phyloP scores from a whole-genome alignment of 2,888 invertebrate species.

The Papilio protenor region DNA sequence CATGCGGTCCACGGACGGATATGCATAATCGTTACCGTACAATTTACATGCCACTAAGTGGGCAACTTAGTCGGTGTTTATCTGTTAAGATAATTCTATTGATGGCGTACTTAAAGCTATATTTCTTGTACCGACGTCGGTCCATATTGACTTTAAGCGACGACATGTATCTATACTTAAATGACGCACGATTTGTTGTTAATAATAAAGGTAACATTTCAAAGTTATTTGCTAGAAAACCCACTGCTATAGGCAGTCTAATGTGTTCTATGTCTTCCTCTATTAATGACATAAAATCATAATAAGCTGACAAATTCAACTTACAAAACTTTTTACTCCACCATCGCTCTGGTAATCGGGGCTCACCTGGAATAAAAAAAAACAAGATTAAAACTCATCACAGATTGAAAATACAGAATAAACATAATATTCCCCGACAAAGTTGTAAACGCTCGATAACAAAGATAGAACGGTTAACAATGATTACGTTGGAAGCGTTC shows the following conservation, averaged over 20 bases:
- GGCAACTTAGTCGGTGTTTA: slow-evolving; percentile 26
- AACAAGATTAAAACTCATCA: slow-evolving; percentile 10
- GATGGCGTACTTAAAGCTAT: slow-evolving; percentile 20
- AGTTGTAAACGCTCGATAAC: not conserved
- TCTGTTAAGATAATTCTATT: slow-evolving; percentile 28
- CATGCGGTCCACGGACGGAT: slow-evolving; percentile 22
- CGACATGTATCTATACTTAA: slow-evolving; percentile 12
- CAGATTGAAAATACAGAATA: no score
- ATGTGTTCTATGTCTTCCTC: not conserved
- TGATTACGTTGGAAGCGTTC: slow-evolving; percentile 34
- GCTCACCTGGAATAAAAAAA: slow-evolving; percentile 71
- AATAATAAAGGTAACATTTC: slow-evolving; percentile 3
- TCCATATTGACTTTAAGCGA: not conserved
- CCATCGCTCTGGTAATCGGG: slow-evolving; percentile 61
- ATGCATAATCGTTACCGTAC: slow-evolving; percentile 34
- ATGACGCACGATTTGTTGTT: not conserved
- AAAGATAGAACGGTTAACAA: slow-evolving; percentile 5
- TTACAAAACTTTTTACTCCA: slow-evolving; percentile 54
- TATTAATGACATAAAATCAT: slow-evolving; percentile 6
- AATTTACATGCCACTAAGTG: slow-evolving; percentile 38
- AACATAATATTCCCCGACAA: not conserved
- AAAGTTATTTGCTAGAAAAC: not conserved
- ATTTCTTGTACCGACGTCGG: slow-evolving; percentile 5
- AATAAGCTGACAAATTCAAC: slow-evolving; percentile 47
- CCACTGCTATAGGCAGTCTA: not conserved